phyloP scores from a whole-genome alignment of 2,797 vertebrate species.

The Psittacula derbiana region DNA sequence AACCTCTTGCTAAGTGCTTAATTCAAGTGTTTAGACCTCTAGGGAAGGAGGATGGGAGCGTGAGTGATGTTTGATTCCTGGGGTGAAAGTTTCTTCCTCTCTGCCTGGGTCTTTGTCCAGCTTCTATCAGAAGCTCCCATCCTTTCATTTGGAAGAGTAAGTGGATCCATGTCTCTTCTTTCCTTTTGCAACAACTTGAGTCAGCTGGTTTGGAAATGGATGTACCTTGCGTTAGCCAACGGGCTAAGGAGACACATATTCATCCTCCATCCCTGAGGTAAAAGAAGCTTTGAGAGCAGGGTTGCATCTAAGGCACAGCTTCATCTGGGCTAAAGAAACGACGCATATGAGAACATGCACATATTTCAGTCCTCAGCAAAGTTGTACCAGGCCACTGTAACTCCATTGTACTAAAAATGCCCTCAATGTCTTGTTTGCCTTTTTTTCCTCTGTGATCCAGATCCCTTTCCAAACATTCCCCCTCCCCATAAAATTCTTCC shows the following conservation, averaged over 20 bases:
- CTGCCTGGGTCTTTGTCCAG: not conserved
- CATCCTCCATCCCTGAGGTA: not conserved
- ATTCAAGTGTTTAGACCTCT: not conserved
- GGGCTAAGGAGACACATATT: not conserved
- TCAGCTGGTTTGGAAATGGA: not conserved
- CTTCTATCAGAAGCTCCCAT: not conserved
- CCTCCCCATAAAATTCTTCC: conserved; percentile 19
- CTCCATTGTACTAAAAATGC: not conserved
- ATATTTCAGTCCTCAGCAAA: not conserved
- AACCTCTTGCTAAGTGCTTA: not conserved
- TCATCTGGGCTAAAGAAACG: not conserved
- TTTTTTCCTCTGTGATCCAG: conserved; percentile 18
- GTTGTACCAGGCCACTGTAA: not conserved
- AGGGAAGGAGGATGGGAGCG: not conserved
- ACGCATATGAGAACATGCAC: not conserved
- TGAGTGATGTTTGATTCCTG: not conserved
- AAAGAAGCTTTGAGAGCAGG: not conserved
- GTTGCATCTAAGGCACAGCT: not conserved
- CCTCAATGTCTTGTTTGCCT: not conserved
- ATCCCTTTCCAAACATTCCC: conserved; percentile 1
- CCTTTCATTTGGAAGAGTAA: not conserved
- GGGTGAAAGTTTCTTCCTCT: not conserved
- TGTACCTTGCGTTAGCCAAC: rapidly evolving
- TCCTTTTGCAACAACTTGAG: not conserved
- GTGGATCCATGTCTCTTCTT: not conserved